These are phyloP conservation scores for Rafetus swinhoei DNA, from an alignment of 2,113 vertebrate species.

Conservation along the genomic window DNA sequence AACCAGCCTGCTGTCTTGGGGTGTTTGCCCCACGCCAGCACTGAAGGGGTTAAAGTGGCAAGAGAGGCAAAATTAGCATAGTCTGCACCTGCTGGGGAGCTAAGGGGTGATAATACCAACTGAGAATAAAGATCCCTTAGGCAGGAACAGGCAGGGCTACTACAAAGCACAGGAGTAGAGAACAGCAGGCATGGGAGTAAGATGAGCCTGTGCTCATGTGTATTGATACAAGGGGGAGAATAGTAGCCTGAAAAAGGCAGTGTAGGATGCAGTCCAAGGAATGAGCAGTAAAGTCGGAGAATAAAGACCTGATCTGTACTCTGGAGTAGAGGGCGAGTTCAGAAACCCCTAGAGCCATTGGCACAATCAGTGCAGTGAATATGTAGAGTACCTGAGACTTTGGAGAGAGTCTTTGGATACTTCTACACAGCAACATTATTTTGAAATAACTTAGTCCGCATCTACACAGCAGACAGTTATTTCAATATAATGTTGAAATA, in stretches of 20 bases:
- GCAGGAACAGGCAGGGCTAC: not conserved
- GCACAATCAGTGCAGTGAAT: not conserved
- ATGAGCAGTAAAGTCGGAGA: not conserved
- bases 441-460: too few species aligned
- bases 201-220: not conserved
- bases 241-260: not conserved
- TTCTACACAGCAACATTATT: too few species aligned
- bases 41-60: too few species aligned
- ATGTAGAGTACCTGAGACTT: not conserved
- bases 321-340: not conserved
- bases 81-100: too few species aligned
- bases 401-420: not conserved
- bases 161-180: not conserved
- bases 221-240: not conserved
- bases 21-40: too few species aligned
- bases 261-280: not conserved
- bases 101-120: too few species aligned
- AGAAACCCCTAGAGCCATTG: not conserved
- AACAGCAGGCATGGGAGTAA: not conserved
- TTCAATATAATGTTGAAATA: too few species aligned
- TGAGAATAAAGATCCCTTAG: too few species aligned
- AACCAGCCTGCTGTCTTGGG: not conserved
- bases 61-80: too few species aligned
- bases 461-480: too few species aligned
- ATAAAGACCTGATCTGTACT: not conserved